Base-by-base conservation (phyloP, 1,140 invertebrate genomes). In the Diorhabda sublineata region DNA sequence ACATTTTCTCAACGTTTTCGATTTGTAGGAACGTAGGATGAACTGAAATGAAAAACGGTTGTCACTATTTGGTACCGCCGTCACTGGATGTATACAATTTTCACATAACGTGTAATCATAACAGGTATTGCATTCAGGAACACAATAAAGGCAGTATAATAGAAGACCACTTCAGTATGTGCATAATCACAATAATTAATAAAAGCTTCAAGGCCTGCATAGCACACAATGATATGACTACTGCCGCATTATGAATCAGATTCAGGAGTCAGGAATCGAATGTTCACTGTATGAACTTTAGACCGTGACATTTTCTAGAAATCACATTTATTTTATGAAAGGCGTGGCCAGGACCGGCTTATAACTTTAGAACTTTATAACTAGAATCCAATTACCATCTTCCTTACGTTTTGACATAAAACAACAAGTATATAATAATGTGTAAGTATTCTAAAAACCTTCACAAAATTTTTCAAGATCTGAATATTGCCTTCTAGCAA, bases 171-270 rank as follows among this genome's bases (percentile, higher is more conserved):
- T 45, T 44, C 61, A 63, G 43, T 63, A 63, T 63, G 43, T 63
- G 45, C 61, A 63, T 63, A 63, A 63, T 63, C 43, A 63, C 43
- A 63, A 63, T 63, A 63, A 63, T 63, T 47, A 63, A 45, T 60
- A 42, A 45, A 43, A 63, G 45, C 61, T 26, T 44, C 61, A 63
- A 63, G 61, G 61, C 43, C 61, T 63, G 61, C 45, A 63, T 43
- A 63, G 26, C 43, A 63, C 45, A 52, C 47, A 8, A 52, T 52
- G 47, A 52, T 42, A 63, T 63, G 61, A 47, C 61, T 63, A 43
- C 61, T 43, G 26, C 61, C 43, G 61, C 47, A 52, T 63, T 63
- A 63, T 63, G 61, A 63, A 63, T 63, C 61, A 63, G 61, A 63
- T 43, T 43, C 11, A 45, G 61, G 61, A 63, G 43, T 45, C 45